Conservation (phyloP, 2,888 invertebrate species). For the Eubasilissa splendida region DNA sequence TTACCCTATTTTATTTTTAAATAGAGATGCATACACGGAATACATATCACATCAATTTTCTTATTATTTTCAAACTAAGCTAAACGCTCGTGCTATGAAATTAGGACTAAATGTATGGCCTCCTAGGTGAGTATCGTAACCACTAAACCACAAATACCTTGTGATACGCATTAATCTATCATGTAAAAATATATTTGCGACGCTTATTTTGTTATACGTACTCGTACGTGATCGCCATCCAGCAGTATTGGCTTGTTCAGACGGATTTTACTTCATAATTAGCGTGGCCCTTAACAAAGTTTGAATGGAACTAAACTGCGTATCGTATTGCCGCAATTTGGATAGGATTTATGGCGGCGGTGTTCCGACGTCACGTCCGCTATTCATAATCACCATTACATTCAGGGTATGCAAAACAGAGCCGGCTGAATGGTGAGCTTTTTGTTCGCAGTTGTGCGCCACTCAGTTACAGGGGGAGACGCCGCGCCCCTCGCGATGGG, state of each 20-base stretch:
- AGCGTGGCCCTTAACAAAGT: conserved; percentile 56
- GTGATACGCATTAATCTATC: no score
- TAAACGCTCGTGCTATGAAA: no score
- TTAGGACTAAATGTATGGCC: no score
- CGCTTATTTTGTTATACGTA: no score
- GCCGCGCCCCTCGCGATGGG: neutral
- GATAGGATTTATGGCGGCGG: conserved; percentile 53
- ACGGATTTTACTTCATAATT: conserved; percentile 56
- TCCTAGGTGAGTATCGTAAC: no score
- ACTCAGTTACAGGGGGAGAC: neutral
- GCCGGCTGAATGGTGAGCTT: conserved; percentile 44
- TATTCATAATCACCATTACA: conserved; percentile 58
- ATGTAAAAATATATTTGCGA: no score
- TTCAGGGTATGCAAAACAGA: conserved; percentile 58
- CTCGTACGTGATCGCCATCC: neutral
- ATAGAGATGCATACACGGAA: no score
- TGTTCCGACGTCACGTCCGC: conserved; percentile 51
- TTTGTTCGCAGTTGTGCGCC: conserved; percentile 27
- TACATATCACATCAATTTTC: no score
- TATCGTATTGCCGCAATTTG: conserved; percentile 59
- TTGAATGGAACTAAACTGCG: conserved; percentile 58
- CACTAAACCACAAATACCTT: no score
- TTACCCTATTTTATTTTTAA: no score
- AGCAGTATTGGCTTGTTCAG: conserved; percentile 21
- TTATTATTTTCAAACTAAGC: no score